phyloP scores from a whole-genome alignment of 1,140 invertebrate species.

The Ips nitidus region DNA sequence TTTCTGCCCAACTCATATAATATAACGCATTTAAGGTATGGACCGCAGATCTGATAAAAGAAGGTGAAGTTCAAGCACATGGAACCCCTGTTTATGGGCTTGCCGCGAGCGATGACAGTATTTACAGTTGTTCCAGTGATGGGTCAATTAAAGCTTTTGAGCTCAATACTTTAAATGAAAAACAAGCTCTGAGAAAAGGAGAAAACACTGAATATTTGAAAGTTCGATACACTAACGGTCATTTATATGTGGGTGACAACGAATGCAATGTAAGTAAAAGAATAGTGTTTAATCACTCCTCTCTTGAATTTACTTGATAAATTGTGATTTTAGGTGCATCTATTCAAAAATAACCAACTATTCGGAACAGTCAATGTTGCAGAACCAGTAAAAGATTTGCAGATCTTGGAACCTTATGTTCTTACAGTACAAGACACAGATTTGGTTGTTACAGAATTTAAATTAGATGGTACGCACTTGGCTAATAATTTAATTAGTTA shows the following conservation, averaged over 20 bases:
- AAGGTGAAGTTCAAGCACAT: slow-evolving; percentile 53
- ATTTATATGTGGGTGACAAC: slow-evolving; percentile 53
- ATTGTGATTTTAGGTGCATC: slow-evolving; percentile 44
- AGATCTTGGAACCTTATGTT: slow-evolving; percentile 49
- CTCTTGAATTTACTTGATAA: no score
- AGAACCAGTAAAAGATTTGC: slow-evolving; percentile 54
- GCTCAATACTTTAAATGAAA: slow-evolving; percentile 46
- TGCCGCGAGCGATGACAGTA: slow-evolving; percentile 46
- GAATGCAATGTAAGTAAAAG: slow-evolving; percentile 52
- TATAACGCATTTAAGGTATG: slow-evolving; percentile 43
- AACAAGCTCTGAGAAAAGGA: slow-evolving; percentile 42
- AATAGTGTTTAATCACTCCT: slow-evolving; percentile 19
- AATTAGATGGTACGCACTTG: slow-evolving; percentile 45
- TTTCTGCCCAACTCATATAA: not conserved
- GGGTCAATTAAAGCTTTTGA: slow-evolving; percentile 54
- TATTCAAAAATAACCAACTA: slow-evolving; percentile 50
- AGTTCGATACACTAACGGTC: slow-evolving; percentile 46
- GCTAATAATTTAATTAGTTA: not conserved
- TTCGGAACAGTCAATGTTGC: slow-evolving; percentile 45
- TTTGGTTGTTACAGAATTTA: slow-evolving; percentile 52
- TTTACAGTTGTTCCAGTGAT: slow-evolving; percentile 57
- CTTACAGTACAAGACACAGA: slow-evolving; percentile 54
- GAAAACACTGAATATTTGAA: slow-evolving; percentile 50
- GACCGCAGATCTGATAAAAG: slow-evolving; percentile 52
- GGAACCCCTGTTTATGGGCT: slow-evolving; percentile 52